phyloP scores from a whole-genome alignment of 2,113 vertebrate genomes.

The Brachyistius frenatus region DNA sequence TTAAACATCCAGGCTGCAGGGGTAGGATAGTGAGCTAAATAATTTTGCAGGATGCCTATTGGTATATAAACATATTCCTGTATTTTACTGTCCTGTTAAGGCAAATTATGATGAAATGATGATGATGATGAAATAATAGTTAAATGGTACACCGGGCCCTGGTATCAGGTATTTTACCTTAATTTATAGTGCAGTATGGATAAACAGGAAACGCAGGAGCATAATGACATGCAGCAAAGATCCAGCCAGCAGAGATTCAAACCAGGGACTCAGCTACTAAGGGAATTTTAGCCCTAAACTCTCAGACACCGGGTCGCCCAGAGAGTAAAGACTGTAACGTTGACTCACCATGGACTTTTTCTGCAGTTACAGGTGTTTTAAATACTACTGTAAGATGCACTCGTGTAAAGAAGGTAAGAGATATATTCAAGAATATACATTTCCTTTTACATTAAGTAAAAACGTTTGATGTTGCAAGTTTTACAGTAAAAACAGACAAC shows the following conservation, averaged over 20 bases:
- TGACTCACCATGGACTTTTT: not conserved
- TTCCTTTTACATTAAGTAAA: not conserved
- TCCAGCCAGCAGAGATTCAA: not conserved
- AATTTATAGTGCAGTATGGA: not conserved
- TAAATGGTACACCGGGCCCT: too few relatives aligned
- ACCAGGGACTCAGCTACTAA: not conserved
- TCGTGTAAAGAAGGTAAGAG: not conserved
- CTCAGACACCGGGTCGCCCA: not conserved
- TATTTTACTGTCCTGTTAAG: not conserved
- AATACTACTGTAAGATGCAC: not conserved
- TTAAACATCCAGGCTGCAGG: not conserved
- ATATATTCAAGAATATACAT: not conserved
- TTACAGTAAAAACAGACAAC: conserved; percentile 18
- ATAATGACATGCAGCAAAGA: not conserved
- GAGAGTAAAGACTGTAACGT: not conserved
- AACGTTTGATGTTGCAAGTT: not conserved
- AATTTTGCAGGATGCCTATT: not conserved
- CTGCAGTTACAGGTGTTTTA: conserved; percentile 55
- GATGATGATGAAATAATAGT: too few relatives aligned
- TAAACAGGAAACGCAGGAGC: not conserved
- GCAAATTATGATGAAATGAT: too few relatives aligned
- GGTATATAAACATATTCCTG: not conserved
- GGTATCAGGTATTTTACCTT: not conserved
- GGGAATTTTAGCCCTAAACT: not conserved
- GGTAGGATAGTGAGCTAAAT: not conserved